phyloP scores from a whole-genome alignment of 2,797 vertebrate genomes.

The Eurystomus glaucurus region DNA sequence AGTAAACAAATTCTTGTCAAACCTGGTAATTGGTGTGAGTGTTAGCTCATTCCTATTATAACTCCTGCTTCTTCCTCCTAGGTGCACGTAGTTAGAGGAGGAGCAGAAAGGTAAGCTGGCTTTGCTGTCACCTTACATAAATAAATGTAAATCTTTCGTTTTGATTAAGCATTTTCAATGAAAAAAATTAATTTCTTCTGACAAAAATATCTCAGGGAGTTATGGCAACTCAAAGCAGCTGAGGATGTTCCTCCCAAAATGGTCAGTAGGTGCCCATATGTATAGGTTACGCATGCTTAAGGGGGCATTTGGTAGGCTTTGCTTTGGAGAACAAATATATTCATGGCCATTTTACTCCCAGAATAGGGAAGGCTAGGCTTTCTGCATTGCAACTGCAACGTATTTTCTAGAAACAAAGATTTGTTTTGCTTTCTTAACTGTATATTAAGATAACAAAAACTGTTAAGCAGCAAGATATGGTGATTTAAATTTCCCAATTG shows the following conservation, averaged over 20 bases:
- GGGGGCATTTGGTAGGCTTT: background rate
- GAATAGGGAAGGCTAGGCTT: background rate
- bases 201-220: background rate
- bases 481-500: background rate
- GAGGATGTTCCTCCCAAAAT: background rate
- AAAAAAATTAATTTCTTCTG: background rate
- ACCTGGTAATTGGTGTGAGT: background rate
- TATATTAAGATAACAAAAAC: background rate
- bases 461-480: background rate
- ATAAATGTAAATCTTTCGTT: background rate
- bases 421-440: background rate
- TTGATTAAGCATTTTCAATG: background rate
- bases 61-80: background rate
- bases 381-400: background rate
- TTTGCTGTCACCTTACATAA: background rate
- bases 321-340: background rate
- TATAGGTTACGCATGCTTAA: background rate
- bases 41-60: background rate
- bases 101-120: background rate
- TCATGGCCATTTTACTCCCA: background rate
- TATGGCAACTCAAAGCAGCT: background rate
- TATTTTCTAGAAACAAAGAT: constrained; percentile 26
- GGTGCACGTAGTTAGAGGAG: background rate
- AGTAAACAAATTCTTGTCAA: background rate
- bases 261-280: background rate